Percentiles rank a stretch among this genome's conserved stretches.
Conservation (phyloP, 2,113 vertebrate genomes). For the Platycercus adscitus region DNA sequence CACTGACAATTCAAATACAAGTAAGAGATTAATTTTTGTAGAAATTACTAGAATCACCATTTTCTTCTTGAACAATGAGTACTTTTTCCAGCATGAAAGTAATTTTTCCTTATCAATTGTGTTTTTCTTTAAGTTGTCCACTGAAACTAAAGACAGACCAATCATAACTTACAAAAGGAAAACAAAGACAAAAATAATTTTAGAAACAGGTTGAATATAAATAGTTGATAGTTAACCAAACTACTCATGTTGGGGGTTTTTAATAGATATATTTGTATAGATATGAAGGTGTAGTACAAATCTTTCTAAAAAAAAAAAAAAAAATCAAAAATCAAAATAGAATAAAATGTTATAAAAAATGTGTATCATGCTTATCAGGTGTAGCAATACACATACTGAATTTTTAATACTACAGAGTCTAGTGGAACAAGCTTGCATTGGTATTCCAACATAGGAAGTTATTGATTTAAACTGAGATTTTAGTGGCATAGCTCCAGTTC, state of each 20-base stretch:
- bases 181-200: not conserved
- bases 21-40: not conserved
- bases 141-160: not conserved
- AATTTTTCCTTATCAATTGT: not conserved
- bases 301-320: not conserved
- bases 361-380: accelerated
- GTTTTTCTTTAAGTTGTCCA: not conserved
- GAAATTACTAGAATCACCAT: not conserved
- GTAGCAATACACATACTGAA: not conserved
- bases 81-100: not conserved
- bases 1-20: not conserved
- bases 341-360: not conserved
- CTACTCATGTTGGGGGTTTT: accelerated
- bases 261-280: not conserved
- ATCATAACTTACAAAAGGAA: not conserved
- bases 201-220: not conserved
- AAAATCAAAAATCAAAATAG: not conserved
- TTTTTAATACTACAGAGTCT: not conserved
- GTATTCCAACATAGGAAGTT: not conserved
- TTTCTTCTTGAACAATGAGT: not conserved
- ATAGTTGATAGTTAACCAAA: not conserved
- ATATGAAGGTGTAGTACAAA: not conserved
- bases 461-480: not conserved
- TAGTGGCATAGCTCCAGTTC: not conserved
- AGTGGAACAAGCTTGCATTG: not conserved